phyloP scores from a whole-genome alignment of 2,888 invertebrate genomes.

The Entomobrya proxima region DNA sequence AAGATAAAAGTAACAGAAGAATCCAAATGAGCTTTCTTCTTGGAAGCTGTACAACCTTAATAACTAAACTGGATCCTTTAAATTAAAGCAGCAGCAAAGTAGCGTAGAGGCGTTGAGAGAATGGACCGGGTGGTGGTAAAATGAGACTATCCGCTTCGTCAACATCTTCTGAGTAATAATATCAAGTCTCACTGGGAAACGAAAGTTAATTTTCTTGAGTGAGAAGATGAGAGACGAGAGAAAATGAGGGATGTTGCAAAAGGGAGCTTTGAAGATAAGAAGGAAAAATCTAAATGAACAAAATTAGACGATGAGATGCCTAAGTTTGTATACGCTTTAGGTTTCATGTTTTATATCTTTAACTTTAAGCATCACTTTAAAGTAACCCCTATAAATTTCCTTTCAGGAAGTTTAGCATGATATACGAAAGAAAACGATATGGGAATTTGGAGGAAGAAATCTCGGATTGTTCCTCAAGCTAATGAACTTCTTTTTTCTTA shows the following conservation, averaged over 20 bases:
- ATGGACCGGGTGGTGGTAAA: background rate
- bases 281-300: background rate
- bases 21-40: background rate
- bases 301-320: too few species aligned
- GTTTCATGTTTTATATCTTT: too few species aligned
- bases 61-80: slow-evolving; percentile 28
- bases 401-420: too few species aligned
- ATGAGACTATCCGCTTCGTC: background rate
- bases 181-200: slow-evolving; percentile 8
- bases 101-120: background rate
- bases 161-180: background rate
- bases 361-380: too few species aligned
- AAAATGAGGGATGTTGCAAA: slow-evolving; percentile 50
- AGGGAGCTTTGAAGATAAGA: background rate
- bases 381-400: too few species aligned
- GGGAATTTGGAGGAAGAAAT: background rate
- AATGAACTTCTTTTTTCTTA: slow-evolving; percentile 49
- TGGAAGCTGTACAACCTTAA: background rate
- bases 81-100: slow-evolving; percentile 39
- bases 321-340: too few species aligned
- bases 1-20: background rate
- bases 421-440: background rate
- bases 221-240: slow-evolving; percentile 56
- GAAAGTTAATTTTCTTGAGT: slow-evolving; percentile 67
- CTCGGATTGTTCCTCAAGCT: background rate